Percentiles rank a stretch among this genome's conserved stretches.
These are phyloP conservation scores for Apis dorsata DNA, from an alignment of 1,140 invertebrate genomes.

Conservation along the genomic window DNA sequence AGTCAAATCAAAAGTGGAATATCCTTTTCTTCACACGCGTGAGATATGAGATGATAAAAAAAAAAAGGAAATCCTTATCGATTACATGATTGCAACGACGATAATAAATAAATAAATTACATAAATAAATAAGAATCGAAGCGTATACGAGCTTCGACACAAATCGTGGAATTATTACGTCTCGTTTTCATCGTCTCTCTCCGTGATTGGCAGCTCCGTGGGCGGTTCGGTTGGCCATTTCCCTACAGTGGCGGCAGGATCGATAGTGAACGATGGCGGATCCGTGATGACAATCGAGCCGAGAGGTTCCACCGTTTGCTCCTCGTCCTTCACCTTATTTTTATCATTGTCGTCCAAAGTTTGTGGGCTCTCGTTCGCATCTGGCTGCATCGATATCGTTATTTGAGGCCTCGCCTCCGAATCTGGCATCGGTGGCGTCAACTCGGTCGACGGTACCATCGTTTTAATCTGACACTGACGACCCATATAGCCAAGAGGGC, in stretches of 20 bases:
- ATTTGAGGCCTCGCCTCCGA: conserved; percentile 20
- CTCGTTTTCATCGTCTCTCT: conserved; percentile 77
- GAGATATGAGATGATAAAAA: too few relatives aligned
- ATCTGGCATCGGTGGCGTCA: conserved; percentile 72
- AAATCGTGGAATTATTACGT: conserved; percentile 57
- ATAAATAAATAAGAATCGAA: conserved; percentile 37
- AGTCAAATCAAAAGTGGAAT: neutral
- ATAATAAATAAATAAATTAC: conserved; percentile 62
- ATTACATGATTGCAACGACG: conserved; percentile 34
- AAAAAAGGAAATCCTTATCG: neutral
- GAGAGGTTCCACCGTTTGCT: conserved; percentile 67
- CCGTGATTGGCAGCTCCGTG: conserved; percentile 66
- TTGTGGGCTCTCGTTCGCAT: conserved; percentile 52
- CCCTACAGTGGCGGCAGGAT: conserved; percentile 74
- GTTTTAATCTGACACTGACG: conserved; percentile 76
- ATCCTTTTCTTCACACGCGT: neutral
- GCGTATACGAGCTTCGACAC: fast-evolving
- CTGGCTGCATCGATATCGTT: conserved; percentile 15
- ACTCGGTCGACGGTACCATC: conserved; percentile 73
- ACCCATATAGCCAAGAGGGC: conserved; percentile 74
- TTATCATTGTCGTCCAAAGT: conserved; percentile 55
- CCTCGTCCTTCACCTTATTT: conserved; percentile 47
- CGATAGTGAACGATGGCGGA: conserved; percentile 66
- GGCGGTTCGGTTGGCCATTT: conserved; percentile 77
- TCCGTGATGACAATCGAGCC: conserved; percentile 74